phyloP scores from a whole-genome alignment of 2,888 invertebrate species.

The Liodrosophila aerea region DNA sequence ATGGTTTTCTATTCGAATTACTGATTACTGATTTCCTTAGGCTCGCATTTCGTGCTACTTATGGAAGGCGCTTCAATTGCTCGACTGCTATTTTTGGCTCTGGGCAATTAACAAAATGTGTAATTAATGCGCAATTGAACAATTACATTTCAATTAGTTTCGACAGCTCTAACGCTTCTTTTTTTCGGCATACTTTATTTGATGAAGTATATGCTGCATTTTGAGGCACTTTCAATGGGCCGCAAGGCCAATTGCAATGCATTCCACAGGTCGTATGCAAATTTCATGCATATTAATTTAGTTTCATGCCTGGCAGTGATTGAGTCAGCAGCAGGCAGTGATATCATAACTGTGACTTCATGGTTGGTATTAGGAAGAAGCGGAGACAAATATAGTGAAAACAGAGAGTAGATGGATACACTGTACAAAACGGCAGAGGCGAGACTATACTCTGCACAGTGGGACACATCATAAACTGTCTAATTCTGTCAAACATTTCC shows the following conservation, averaged over 20 bases:
- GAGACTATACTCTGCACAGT: no score
- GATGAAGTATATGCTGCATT: slow-evolving; percentile 16
- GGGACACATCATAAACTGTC: no score
- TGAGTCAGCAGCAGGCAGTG: slow-evolving; percentile 49
- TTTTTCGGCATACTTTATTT: no score
- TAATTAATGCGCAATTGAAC: slow-evolving; percentile 60
- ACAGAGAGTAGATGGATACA: no score
- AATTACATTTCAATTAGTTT: slow-evolving; percentile 66
- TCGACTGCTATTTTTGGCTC: slow-evolving; percentile 47
- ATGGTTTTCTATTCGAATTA: no score
- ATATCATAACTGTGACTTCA: slow-evolving; percentile 60
- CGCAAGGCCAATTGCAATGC: slow-evolving; percentile 19
- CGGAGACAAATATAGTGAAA: not conserved
- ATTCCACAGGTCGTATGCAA: slow-evolving; percentile 54
- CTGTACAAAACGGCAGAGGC: no score
- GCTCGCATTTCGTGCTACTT: slow-evolving; percentile 8
- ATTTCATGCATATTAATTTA: slow-evolving; percentile 21
- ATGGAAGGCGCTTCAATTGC: slow-evolving; percentile 13
- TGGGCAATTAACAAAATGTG: slow-evolving; percentile 58
- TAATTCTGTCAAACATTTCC: no score
- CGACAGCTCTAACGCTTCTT: slow-evolving; percentile 10
- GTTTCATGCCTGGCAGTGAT: not conserved
- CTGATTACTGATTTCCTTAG: no score
- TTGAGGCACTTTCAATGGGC: slow-evolving; percentile 44
- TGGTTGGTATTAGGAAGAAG: slow-evolving; percentile 16